Evolutionary conservation across 2,888 invertebrate species (phyloP), one percentile per base, ranked within the genome.

Genomic region (Nemurella pictetii): DNA sequence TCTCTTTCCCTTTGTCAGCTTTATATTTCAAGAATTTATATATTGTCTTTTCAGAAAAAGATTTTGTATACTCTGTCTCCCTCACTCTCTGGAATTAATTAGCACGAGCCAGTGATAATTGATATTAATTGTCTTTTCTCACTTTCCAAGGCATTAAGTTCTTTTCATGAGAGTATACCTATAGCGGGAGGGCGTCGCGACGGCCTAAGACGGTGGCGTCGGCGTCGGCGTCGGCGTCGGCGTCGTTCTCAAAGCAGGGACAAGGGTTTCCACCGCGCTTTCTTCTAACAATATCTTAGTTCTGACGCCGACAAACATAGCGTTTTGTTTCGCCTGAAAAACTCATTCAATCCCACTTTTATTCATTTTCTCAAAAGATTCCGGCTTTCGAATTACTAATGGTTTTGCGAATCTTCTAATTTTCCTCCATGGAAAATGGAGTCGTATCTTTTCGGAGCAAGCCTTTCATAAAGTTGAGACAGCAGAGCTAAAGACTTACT

Each of bases 41-140:
- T 82, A 28, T 82, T 82, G 72, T 82, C 55, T 72, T 5, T 81
- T 75, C 75, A 35, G 80, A 81, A 82, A 82, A 82, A 82, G 78
- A 82, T 72, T 84, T 84, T 27, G 55, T 15, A 77, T 55, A 77
- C 84, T 84, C 32, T 78, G 36, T 72, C 80, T 80, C 85, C 32
- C 27, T 25, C 30, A 20, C 84, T 85, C 82, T 30, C 80, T 80
- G 80, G 86, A 85, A 89, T 89, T 89, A 89, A 89, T 89, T 89
- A 88, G 88, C 88, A 87, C 87, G 85, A 85, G 85, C 85, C 85
- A 87, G 87, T 88, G 89, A 88, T 89, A 89, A 89, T 89, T 89
- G 89, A 89, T 89, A 89, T 89, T 89, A 89, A 89, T 89, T 89
- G 88, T 87, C 88, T 88, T 88, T 89, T 88, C 89, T 89, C 88